Conservation (phyloP, 2,797 vertebrate genomes). For the Cynopterus sphinx region DNA sequence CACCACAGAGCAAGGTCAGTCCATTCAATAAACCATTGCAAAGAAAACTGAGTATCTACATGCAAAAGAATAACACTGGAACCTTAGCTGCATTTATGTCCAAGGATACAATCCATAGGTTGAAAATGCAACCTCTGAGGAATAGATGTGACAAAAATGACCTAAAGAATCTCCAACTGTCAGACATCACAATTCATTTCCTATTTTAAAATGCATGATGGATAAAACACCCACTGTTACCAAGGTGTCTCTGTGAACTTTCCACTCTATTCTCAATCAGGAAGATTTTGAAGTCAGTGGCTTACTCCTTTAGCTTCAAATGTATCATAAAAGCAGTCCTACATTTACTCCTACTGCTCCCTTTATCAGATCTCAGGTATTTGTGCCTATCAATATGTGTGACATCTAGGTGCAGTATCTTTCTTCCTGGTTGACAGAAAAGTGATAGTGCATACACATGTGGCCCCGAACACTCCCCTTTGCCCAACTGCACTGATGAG, state of each 20-base stretch:
- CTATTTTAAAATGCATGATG: too few species aligned
- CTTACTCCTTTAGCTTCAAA: neutral
- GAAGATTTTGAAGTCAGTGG: neutral
- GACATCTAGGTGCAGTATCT: neutral
- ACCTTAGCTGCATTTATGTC: too few species aligned
- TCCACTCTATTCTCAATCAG: neutral
- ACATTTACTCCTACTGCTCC: neutral
- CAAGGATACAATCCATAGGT: too few species aligned
- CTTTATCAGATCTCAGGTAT: neutral
- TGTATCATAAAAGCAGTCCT: neutral
- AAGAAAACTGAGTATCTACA: neutral
- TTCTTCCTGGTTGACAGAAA: neutral
- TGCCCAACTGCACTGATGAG: neutral
- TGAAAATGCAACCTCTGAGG: too few species aligned
- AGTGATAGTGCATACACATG: neutral
- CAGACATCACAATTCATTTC: too few species aligned
- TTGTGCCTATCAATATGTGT: neutral
- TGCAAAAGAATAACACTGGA: too few species aligned
- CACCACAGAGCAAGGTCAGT: too few species aligned
- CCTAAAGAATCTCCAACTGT: too few species aligned
- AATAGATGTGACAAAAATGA: neutral
- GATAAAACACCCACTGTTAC: neutral
- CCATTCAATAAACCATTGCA: too few species aligned
- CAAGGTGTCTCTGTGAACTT: neutral
- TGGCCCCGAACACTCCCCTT: neutral